phyloP scores from a whole-genome alignment of 2,888 invertebrate genomes.

The Drepanosiphum platanoidis region DNA sequence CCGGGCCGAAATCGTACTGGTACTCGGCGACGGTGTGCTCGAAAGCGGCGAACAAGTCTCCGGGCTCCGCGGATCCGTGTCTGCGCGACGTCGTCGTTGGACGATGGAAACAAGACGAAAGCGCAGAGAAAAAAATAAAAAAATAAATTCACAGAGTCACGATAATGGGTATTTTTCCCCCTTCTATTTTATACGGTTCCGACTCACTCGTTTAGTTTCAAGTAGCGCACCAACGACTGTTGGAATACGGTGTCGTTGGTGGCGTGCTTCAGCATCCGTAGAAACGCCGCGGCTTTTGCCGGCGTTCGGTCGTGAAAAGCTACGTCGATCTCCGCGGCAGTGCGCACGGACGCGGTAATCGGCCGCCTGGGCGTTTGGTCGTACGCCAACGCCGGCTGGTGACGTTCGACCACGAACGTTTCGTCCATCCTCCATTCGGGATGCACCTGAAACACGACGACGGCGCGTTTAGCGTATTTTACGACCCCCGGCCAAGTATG shows the following conservation, averaged over 20 bases:
- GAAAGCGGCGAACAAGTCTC: constrained; percentile 56
- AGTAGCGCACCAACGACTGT: constrained; percentile 8
- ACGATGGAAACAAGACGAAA: background rate
- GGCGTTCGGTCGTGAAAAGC: constrained; percentile 18
- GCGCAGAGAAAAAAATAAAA: background rate
- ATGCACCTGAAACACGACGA: constrained; percentile 40
- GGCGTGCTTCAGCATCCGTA: constrained; percentile 23
- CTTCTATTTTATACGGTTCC: background rate
- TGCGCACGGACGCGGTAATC: constrained; percentile 20
- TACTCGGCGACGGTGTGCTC: constrained; percentile 68
- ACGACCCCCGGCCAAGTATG: too few species aligned
- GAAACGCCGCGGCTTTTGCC: constrained; percentile 8
- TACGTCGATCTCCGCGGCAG: constrained; percentile 22
- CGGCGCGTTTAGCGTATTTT: background rate
- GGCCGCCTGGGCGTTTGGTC: constrained; percentile 38
- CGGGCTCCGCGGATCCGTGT: constrained; percentile 55
- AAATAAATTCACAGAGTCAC: too few species aligned
- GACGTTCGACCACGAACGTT: constrained; percentile 42
- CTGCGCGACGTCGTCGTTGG: constrained; percentile 1
- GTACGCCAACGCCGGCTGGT: constrained; percentile 44
- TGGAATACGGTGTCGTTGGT: constrained; percentile 12
- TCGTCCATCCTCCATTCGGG: constrained; percentile 46
- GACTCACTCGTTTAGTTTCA: constrained; percentile 5
- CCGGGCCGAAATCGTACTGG: constrained; percentile 1
- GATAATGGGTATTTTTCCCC: too few species aligned